A percentile compares a stretch with the other conserved stretches of the same genome.
Conservation (phyloP, 2,797 vertebrate species). For the Bufotes viridis region DNA sequence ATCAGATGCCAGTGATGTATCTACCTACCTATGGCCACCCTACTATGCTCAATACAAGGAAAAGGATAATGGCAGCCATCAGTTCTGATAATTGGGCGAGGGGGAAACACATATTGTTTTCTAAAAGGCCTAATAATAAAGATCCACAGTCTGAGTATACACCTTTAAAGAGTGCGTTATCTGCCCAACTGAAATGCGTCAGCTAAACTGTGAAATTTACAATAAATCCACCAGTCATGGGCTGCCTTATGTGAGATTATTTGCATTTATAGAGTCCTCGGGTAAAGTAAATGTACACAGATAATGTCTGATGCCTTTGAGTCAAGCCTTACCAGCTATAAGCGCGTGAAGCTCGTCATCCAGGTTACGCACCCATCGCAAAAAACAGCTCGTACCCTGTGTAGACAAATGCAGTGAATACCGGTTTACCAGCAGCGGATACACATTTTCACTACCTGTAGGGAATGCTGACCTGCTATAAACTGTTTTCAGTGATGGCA, state of each 20-base stretch:
- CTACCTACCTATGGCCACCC: background rate
- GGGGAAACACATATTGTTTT: background rate
- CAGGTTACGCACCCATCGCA: conserved; percentile 95
- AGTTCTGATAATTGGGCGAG: background rate
- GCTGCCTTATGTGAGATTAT: too few species aligned
- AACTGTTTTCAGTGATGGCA: background rate
- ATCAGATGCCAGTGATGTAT: background rate
- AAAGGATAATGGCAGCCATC: too few species aligned
- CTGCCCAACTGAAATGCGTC: too few species aligned
- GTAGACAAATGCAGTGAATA: background rate
- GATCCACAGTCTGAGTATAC: background rate
- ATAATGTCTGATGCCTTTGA: background rate
- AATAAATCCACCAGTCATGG: too few species aligned
- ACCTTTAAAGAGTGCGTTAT: too few species aligned
- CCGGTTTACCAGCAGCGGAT: background rate
- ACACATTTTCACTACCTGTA: too few species aligned
- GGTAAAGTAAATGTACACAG: too few species aligned
- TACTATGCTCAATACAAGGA: background rate
- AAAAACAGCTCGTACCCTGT: conserved; percentile 94
- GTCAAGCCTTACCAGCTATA: conserved; percentile 83
- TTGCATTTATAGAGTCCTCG: too few species aligned
- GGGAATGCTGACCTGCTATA: too few species aligned
- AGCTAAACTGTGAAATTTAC: too few species aligned
- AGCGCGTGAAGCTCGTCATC: conserved; percentile 96
- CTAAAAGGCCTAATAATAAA: background rate